Evolutionary conservation across 1,140 invertebrate species (phyloP).

Genomic region (Laupala kohalensis): DNA sequence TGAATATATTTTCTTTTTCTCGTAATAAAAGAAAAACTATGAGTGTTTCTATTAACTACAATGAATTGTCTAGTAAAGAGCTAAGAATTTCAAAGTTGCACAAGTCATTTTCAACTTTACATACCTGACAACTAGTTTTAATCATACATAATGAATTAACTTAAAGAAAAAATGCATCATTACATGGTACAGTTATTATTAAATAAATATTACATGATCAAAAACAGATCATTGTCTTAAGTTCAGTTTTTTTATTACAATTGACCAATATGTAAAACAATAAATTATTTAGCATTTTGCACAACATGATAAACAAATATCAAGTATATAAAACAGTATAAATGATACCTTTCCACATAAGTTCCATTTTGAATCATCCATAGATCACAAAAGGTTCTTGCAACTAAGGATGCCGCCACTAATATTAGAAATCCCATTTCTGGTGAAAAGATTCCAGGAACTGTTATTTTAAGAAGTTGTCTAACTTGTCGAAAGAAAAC

Average conservation of each 20-base stretch:
- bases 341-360: slow-evolving; percentile 71
- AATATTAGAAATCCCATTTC: slow-evolving; percentile 68
- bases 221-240: neutral
- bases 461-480: slow-evolving; percentile 64
- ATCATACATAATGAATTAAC: too few species aligned
- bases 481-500: slow-evolving; percentile 69
- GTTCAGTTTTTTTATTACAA: neutral
- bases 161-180: too few species aligned
- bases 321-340: slow-evolving; percentile 9
- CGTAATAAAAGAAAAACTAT: too few species aligned
- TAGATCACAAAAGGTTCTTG: slow-evolving; percentile 86
- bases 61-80: too few species aligned
- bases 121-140: too few species aligned
- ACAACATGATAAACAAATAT: neutral
- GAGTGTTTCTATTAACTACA: too few species aligned
- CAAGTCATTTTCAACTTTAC: too few species aligned
- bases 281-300: neutral
- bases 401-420: slow-evolving; percentile 68
- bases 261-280: neutral
- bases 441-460: slow-evolving; percentile 60
- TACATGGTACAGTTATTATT: too few species aligned
- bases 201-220: neutral
- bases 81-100: too few species aligned
- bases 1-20: too few species aligned
- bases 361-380: slow-evolving; percentile 94